Evolutionary conservation across 2,888 invertebrate species (phyloP), one percentile per base, ranked within the genome.

Genomic region (Amphiduros pacificus): DNA sequence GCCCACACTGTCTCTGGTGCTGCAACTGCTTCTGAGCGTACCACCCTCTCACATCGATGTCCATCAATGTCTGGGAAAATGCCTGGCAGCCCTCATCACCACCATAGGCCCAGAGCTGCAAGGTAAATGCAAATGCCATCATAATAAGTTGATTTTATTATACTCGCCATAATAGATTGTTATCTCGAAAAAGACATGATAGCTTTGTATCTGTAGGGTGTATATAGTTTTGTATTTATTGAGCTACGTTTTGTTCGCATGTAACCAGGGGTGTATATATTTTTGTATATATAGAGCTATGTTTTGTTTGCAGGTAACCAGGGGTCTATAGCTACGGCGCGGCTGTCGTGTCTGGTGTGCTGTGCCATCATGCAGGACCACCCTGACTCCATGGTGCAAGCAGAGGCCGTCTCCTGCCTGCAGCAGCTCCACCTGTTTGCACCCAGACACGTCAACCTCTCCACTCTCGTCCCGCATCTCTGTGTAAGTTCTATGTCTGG

Each of bases 351-450:
- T 80, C 86, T 93, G 72, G 94, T 92, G 84, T 95, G 96, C 20
- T 94, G 96, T 84, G 93, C 94, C 0, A 90, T 97, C 61, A 90
- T 98, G 88, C 92, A 85, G 71, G 84, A 84, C 60, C 85, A 86
- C 71, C 74, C 82, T 0, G 85, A 96, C 83, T 92, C 94, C 3
- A 87, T 92, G 63, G 95, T 97, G 3, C 93, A 95, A 81, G 93
- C 97, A 0, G 98, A 98, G 83, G 97, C 97, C 11, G 91, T 94
- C 22, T 91, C 93, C 36, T 98, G 98, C 75, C 87, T 97, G 55
- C 99, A 99, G 81, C 97, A 99, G 78, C 85, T 99, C 73, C 99
- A 99, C 85, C 87, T 99, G 82, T 99, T 99, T 85, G 96, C 97
- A 60, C 95, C 96, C 0, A 87, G 91, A 69, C 94, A 96, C 80